Conservation (phyloP, 2,113 vertebrate species). For the Oncorhynchus gorbuscha region DNA sequence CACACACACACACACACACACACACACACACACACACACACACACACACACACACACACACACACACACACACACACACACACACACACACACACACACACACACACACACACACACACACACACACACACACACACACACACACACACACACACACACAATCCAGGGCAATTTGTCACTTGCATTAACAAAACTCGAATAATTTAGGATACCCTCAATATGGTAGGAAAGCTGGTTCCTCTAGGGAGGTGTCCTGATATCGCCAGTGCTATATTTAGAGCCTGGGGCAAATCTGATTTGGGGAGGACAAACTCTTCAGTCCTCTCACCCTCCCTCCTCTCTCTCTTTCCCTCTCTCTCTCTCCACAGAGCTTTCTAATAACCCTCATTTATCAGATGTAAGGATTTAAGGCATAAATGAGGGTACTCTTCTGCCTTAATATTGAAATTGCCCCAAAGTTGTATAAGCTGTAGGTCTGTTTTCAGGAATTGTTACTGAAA, state of each 20-base stretch:
- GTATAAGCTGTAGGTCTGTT: too few relatives aligned
- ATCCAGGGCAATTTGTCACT: background rate
- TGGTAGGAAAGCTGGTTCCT: background rate
- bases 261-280: background rate
- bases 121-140: conserved; percentile 3
- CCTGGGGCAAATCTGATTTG: conserved; percentile 1
- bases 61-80: background rate
- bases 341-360: background rate
- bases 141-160: conserved; percentile 12
- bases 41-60: background rate
- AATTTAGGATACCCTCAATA: background rate
- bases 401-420: background rate
- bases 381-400: background rate
- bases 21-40: background rate
- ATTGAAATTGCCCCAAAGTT: too few relatives aligned
- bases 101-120: conserved; percentile 10
- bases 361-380: background rate
- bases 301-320: background rate
- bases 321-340: background rate
- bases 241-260: background rate
- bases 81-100: conserved; percentile 1
- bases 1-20: too few relatives aligned
- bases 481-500: too few relatives aligned
- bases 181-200: background rate
- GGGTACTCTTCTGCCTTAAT: too few relatives aligned